Conservation (phyloP, 2,888 invertebrate genomes). For the Cataglyphis livida region DNA sequence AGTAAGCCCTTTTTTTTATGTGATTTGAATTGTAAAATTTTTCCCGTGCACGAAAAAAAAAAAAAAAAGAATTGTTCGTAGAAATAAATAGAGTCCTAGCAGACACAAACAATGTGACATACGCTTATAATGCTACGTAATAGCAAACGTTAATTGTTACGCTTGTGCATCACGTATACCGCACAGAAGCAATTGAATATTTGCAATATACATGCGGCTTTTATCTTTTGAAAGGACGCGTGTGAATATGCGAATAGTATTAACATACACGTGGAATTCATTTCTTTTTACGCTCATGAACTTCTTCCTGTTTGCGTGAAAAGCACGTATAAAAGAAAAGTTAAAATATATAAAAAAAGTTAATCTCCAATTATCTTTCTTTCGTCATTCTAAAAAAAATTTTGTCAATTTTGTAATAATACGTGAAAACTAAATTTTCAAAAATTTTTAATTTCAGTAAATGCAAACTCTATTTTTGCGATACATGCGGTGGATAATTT, state of each 20-base stretch:
- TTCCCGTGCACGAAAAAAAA: no score
- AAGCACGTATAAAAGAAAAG: background rate
- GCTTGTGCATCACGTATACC: background rate
- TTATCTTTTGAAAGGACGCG: background rate
- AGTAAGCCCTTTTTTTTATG: background rate
- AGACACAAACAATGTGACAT: background rate
- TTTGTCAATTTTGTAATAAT: background rate
- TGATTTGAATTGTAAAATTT: no score
- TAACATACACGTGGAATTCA: background rate
- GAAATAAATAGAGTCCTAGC: background rate
- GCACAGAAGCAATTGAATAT: background rate
- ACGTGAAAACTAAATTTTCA: background rate
- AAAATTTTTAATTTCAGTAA: background rate
- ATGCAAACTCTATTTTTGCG: background rate
- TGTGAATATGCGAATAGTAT: constrained; percentile 13
- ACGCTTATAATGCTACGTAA: constrained; percentile 20
- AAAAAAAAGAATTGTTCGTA: background rate
- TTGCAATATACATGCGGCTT: background rate
- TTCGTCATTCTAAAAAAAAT: background rate
- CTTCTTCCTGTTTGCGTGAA: background rate
- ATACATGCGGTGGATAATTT: background rate
- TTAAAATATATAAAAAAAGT: background rate
- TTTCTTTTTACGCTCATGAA: background rate
- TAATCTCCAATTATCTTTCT: background rate
- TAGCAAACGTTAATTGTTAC: background rate